Percentiles rank a stretch among this genome's conserved stretches.
phyloP scores from a whole-genome alignment of 2,113 vertebrate genomes.

The Eudorcas thomsonii region DNA sequence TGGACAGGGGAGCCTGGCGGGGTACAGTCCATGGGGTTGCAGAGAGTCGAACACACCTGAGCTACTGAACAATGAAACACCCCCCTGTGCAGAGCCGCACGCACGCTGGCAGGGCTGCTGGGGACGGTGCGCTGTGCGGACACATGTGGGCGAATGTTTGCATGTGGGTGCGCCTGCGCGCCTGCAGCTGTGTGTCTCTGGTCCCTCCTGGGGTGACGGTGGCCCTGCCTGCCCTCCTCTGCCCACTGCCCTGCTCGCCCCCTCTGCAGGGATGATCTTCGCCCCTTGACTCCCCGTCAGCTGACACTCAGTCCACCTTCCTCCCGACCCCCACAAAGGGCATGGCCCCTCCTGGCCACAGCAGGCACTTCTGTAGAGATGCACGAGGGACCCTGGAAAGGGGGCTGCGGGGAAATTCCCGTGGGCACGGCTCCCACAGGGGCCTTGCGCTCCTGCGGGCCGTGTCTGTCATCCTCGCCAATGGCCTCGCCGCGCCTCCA shows the following conservation, averaged over 20 bases:
- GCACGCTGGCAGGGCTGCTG: neutral
- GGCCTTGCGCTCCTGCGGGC: rapidly evolving
- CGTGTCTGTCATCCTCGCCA: rapidly evolving
- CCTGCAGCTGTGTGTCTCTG: neutral
- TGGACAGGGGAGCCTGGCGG: neutral
- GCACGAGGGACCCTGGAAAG: no score
- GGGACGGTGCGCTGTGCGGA: neutral
- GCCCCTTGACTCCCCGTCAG: no score
- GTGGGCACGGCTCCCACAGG: rapidly evolving
- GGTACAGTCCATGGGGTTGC: neutral
- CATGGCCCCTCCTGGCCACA: rapidly evolving
- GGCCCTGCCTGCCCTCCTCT: rapidly evolving
- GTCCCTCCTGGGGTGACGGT: neutral
- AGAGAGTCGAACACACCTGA: neutral
- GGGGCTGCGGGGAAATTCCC: neutral
- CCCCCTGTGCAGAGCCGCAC: rapidly evolving
- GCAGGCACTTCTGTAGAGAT: neutral
- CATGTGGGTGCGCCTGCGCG: rapidly evolving
- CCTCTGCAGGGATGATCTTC: neutral
- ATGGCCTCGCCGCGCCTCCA: neutral
- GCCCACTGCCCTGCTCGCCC: rapidly evolving
- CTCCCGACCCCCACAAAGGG: neutral
- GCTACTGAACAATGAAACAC: rapidly evolving
- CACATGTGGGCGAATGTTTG: rapidly evolving
- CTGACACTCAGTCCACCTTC: neutral